Evolutionary conservation across 1,140 invertebrate species (phyloP).

Genomic region (Zaprionus davidi): DNA sequence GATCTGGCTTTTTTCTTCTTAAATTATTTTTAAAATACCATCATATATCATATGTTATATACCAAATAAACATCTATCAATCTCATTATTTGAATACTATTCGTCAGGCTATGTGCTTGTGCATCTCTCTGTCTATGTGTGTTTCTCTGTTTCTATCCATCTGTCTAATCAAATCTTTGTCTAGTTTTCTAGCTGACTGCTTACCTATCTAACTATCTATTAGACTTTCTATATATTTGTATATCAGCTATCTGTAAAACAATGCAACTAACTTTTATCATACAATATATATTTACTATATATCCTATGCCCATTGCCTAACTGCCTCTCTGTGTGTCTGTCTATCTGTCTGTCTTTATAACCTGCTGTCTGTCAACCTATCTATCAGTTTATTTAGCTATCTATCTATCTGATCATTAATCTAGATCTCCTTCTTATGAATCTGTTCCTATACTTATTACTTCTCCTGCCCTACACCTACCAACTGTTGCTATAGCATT

Average conservation of each 20-base stretch:
- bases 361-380: background rate
- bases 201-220: too few species aligned
- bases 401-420: background rate
- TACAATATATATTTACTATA: too few species aligned
- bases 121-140: too few species aligned
- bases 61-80: background rate
- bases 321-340: background rate
- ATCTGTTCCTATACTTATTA: background rate
- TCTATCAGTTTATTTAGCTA: background rate
- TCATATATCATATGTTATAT: too few species aligned
- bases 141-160: background rate
- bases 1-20: background rate
- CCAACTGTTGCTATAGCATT: background rate
- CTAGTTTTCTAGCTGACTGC: too few species aligned
- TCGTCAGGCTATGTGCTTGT: too few species aligned
- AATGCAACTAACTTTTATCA: too few species aligned
- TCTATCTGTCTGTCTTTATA: background rate
- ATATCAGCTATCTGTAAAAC: too few species aligned
- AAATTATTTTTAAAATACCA: background rate
- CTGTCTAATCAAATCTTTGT: background rate
- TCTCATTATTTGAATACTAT: background rate
- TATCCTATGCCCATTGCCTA: too few species aligned
- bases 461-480: background rate
- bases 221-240: too few species aligned
- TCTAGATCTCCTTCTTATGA: background rate